Evolutionary conservation across 1,140 invertebrate species (phyloP), one percentile per base, ranked within the genome.

Genomic region (Panonychus citri): DNA sequence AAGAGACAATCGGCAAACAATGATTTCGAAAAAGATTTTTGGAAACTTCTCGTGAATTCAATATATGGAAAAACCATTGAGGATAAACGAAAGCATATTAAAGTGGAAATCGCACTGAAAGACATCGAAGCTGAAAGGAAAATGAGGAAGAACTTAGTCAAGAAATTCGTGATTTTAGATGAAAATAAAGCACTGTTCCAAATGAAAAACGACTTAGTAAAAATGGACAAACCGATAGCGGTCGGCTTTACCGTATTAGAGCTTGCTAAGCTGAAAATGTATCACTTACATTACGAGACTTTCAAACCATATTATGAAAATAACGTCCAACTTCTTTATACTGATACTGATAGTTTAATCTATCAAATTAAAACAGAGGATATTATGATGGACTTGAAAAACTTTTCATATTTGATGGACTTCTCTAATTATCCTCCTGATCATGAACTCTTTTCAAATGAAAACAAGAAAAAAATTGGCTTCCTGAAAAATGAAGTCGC

Each of bases 401-500:
- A 51, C 2, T 46, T 46, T n/a, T 8, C n/a, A n/a, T n/a, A 8
- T 19, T 8, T 21, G 15, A 46, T 46, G 42, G 42, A 50, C 53
- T 61, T 55, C 8, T 43, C 3, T 19, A 5, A 46, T 46, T 46
- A 46, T 5, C 42, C 42, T 24, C 7, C 15, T 2, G n/a, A 46
- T 19, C 43, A 59, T 62, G 54, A 15, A 0, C 26, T 60, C 54
- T 39, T 37, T 19, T 13, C 21, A 65, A 5, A 62, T 49, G 13
- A 68, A 37, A 73, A 74, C 60, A 73, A 71, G 62, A 75, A 75
- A 60, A 66, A 70, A 3, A 24, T 71, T 3, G 71, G 72, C 5
- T 68, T 71, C 63, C 69, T 74, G 61, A 75, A 73, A 64, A 71
- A 74, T 66, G 73, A 75, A 63, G 62, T 62, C 19, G 66, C 64